Conservation (phyloP, 64 coral and sea anemone species). For the Trachythela sp. region DNA sequence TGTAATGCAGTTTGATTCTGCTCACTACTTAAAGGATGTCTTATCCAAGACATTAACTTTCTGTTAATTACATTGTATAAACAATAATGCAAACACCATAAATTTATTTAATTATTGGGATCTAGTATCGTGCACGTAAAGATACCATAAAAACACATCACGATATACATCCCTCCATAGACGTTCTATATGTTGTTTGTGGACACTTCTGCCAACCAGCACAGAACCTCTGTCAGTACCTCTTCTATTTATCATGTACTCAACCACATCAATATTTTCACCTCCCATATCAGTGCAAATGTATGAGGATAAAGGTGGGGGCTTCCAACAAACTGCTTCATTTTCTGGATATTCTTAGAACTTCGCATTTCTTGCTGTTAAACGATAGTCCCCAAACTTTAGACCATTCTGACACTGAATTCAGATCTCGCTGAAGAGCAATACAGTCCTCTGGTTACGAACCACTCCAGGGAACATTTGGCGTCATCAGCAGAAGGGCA, state of each 20-base stretch:
- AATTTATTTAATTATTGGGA: conserved; percentile 34
- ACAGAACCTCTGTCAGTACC: conserved; percentile 38
- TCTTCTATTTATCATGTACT: conserved; percentile 28
- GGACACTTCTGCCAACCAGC: conserved; percentile 43
- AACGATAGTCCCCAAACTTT: no score
- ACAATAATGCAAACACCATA: conserved; percentile 46
- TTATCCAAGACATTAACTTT: conserved; percentile 43
- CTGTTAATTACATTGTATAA: conserved; percentile 33
- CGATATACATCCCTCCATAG: conserved; percentile 41
- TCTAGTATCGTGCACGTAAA: conserved; percentile 41
- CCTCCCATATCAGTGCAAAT: no score
- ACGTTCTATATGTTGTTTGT: conserved; percentile 45
- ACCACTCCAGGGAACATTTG: no score
- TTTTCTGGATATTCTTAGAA: no score
- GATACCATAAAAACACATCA: conserved; percentile 37
- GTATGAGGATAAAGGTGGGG: no score
- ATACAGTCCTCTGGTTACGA: no score
- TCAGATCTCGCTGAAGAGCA: no score
- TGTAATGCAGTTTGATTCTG: conserved; percentile 10
- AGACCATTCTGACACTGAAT: no score
- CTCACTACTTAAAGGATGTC: conserved; percentile 39
- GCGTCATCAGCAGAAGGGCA: no score
- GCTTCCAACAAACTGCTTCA: no score
- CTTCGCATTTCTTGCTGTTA: no score
- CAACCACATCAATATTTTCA: background rate